A percentile compares a stretch with the other conserved stretches of the same genome.
Evolutionary conservation across 1,140 invertebrate genomes (phyloP).

Genomic region (Heliconius melpomene): DNA sequence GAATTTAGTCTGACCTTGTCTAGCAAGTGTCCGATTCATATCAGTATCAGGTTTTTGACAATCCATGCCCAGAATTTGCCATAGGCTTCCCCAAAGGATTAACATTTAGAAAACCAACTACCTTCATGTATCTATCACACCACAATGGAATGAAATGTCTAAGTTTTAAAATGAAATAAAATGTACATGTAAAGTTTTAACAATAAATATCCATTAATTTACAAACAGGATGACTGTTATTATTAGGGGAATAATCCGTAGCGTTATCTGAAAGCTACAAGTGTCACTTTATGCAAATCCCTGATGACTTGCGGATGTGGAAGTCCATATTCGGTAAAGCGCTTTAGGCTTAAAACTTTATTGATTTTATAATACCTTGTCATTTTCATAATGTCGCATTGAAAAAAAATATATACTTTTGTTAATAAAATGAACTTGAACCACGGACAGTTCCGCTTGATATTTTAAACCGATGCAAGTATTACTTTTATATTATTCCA

Average conservation of each 20-base stretch:
- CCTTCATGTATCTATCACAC: no score
- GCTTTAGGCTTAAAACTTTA: constrained; percentile 48
- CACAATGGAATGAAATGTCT: no score
- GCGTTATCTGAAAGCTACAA: constrained; percentile 37
- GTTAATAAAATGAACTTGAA: constrained; percentile 20
- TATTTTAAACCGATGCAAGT: neutral
- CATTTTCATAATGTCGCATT: constrained; percentile 31
- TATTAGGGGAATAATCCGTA: neutral
- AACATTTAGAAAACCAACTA: no score
- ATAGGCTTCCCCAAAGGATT: no score
- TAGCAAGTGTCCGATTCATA: no score
- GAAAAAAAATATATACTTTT: constrained; percentile 21
- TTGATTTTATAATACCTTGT: constrained; percentile 43
- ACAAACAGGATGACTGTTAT: neutral
- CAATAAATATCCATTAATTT: neutral
- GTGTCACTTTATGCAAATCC: constrained; percentile 60
- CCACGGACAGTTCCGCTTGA: neutral
- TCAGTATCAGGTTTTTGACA: no score
- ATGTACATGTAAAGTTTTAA: no score
- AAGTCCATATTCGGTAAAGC: constrained; percentile 41
- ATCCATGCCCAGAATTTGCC: no score
- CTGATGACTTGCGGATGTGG: constrained; percentile 47
- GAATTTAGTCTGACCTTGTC: no score
- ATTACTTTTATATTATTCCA: neutral
- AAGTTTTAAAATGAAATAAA: no score